Conservation (phyloP, 2,113 vertebrate genomes). For the Sinocyclocheilus maitianheensis region DNA sequence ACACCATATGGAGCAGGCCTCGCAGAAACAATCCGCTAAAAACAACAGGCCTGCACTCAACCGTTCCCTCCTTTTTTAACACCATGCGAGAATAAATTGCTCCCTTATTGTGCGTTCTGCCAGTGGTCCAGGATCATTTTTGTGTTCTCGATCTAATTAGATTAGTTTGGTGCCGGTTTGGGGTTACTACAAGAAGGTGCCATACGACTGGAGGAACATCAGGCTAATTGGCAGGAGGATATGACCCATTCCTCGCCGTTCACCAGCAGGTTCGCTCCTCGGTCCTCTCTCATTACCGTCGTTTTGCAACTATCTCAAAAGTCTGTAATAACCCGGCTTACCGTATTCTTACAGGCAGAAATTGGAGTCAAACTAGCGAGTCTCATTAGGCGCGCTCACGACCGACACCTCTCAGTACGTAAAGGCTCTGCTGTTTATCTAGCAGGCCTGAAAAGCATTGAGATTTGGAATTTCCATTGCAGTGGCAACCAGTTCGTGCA, state of each 20-base stretch:
- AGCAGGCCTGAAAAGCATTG: constrained; percentile 31
- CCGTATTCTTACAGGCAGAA: neutral
- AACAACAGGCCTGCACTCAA: constrained; percentile 61
- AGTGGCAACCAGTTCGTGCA: neutral
- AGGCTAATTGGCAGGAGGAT: constrained; percentile 36
- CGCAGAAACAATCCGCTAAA: constrained; percentile 64
- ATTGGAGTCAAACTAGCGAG: no score
- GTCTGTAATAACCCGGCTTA: constrained; percentile 29
- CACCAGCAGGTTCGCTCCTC: constrained; percentile 28
- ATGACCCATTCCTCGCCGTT: constrained; percentile 1
- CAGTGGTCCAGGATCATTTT: constrained; percentile 48
- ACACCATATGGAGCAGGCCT: constrained; percentile 60
- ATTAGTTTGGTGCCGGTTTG: constrained; percentile 51
- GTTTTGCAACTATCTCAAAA: constrained; percentile 36
- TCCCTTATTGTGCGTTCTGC: constrained; percentile 56
- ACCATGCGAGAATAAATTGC: constrained; percentile 58
- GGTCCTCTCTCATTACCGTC: constrained; percentile 28
- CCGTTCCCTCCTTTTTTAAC: constrained; percentile 43
- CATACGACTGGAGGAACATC: neutral
- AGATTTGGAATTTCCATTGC: constrained; percentile 42
- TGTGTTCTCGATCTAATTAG: constrained; percentile 58
- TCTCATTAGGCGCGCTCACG: constrained; percentile 26
- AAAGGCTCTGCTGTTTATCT: constrained; percentile 33
- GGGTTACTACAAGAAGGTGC: constrained; percentile 49
- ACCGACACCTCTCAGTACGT: constrained; percentile 31